Evolutionary conservation across 30 jellyfish, hydroid and myxozoan species (phyloP), one percentile per base, ranked within the genome.

Genomic region (Aurelia coerulea): DNA sequence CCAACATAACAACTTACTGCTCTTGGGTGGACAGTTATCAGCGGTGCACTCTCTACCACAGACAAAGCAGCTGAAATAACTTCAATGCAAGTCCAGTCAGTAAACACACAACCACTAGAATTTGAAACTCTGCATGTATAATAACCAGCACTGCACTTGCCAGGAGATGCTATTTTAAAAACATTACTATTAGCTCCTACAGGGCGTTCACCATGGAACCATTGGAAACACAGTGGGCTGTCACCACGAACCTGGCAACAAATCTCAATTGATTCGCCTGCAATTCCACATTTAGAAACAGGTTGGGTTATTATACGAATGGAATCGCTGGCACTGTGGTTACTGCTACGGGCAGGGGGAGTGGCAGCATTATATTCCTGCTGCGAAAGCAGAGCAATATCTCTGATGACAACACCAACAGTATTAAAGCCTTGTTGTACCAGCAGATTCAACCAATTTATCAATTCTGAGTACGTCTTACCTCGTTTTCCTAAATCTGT

Each of bases 21-120:
- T 39, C 97, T 67, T 6, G 98, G 98, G 62, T 93, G 97, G 56
- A 81, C 81, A 49, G 97, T 88, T 3, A 93, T 68, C 74, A 89
- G 29, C 5, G 98, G 98, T 1, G 84, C 90, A 68, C 84, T 74
- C 15, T 80, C 76, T 10, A 41, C 39, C 41, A 56, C 68, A 10
- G 37, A 34, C 11, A 52, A 33, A 4, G 80, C 73, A 51, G n/a
- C 73, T 7, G 83, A 65, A 62, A 50, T 75, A 66, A 84, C 93
- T 33, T 93, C 96, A 13, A 93, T 86, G 19, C 74, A 32, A 1
- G 89, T 84, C 98, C 98, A 93, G n/a, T 65, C 56, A 31, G 95
- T 88, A 67, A 88, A 93, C 62, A 65, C 75, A 65, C 59, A 82
- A 32, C 89, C 76, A 11, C 15, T 39, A 33, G 54, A 60, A 74